Percentiles rank a stretch among this genome's conserved stretches.
Evolutionary conservation across 2,113 vertebrate genomes (phyloP).

Genomic region (Xerus inauris): DNA sequence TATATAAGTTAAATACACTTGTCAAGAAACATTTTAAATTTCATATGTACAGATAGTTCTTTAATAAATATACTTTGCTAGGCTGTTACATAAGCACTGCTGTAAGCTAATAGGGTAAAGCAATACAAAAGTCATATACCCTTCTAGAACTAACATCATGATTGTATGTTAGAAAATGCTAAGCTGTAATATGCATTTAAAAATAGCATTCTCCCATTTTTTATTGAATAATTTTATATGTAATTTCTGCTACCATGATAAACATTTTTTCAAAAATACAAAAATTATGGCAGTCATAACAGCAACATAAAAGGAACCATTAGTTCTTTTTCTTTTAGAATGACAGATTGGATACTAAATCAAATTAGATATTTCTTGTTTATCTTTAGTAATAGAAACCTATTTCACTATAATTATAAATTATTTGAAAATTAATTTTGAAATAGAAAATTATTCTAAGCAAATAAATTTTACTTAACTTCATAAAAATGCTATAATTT

Average conservation of each 20-base stretch:
- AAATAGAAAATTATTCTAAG: not conserved
- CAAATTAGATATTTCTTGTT: not conserved
- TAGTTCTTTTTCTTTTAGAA: not conserved
- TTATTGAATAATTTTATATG: not conserved
- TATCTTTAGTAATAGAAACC: not conserved
- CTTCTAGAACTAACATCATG: not conserved
- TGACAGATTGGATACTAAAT: not conserved
- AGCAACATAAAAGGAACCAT: slow-evolving; percentile 14
- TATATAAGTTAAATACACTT: not conserved
- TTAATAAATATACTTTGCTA: not conserved
- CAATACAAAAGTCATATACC: not conserved
- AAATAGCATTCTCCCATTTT: not conserved
- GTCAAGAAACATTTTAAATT: slow-evolving; percentile 7
- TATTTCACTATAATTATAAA: slow-evolving; percentile 28
- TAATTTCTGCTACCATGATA: not conserved
- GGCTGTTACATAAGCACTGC: not conserved
- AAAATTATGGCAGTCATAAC: not conserved
- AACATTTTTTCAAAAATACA: not conserved
- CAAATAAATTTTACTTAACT: slow-evolving; percentile 29
- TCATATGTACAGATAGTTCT: not conserved
- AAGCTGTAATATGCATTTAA: not conserved
- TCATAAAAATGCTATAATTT: not conserved
- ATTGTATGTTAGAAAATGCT: not conserved
- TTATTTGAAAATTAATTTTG: slow-evolving; percentile 19
- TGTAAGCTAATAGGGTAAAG: not conserved